Evolutionary conservation across 2,113 vertebrate species (phyloP).

Genomic region (Silurus asotus): DNA sequence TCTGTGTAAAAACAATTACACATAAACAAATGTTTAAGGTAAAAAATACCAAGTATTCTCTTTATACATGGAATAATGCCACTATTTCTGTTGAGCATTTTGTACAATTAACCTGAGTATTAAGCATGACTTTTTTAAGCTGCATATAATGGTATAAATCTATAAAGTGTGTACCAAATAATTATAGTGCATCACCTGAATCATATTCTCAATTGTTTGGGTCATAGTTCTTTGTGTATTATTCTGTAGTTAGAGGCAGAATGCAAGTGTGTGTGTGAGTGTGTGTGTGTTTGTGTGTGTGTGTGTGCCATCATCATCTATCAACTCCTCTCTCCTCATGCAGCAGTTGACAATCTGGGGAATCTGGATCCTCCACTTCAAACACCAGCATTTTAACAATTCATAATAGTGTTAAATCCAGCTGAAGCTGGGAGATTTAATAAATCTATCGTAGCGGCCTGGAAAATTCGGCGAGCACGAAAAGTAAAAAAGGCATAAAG

Average conservation of each 20-base stretch:
- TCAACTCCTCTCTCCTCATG: constrained; percentile 49
- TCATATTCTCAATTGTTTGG: background rate
- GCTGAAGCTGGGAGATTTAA: constrained; percentile 79
- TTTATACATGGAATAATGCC: background rate
- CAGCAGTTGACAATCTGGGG: constrained; percentile 58
- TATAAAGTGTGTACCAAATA: background rate
- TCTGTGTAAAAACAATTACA: background rate
- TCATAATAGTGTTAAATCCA: constrained; percentile 88
- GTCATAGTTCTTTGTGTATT: background rate
- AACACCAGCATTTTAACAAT: constrained; percentile 79
- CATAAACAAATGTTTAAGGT: background rate
- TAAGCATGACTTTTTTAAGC: background rate
- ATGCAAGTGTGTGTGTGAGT: background rate
- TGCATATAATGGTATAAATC: background rate
- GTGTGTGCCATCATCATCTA: constrained; percentile 46
- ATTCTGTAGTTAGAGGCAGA: background rate
- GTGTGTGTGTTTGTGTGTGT: background rate
- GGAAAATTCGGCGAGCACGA: constrained; percentile 74
- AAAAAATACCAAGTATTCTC: background rate
- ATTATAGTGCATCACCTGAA: background rate
- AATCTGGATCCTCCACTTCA: constrained; percentile 44
- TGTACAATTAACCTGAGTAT: background rate
- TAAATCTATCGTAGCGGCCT: constrained; percentile 75
- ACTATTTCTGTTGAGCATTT: background rate
- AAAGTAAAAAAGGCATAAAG: constrained; percentile 59